These are phyloP conservation scores for Tylochromis polylepis DNA, from an alignment of 2,113 vertebrate genomes.

Conservation along the genomic window DNA sequence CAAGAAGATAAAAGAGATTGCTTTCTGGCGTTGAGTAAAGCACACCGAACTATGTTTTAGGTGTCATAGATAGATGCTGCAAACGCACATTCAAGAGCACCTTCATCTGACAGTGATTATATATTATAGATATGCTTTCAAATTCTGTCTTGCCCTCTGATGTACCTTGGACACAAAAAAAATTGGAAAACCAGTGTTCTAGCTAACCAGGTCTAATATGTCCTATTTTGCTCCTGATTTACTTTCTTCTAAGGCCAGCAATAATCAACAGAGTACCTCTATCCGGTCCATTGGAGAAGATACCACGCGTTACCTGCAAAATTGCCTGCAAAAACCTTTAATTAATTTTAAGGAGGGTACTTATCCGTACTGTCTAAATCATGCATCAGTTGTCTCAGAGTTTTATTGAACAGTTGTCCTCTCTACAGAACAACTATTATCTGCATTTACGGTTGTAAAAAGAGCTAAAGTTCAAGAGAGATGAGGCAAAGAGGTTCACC, in stretches of 20 bases:
- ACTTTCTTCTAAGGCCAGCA: neutral
- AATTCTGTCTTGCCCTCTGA: neutral
- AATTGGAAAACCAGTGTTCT: neutral
- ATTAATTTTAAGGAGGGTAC: neutral
- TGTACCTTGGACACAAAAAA: neutral
- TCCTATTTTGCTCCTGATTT: neutral
- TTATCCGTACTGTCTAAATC: neutral
- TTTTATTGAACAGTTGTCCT: neutral
- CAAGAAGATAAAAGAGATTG: neutral
- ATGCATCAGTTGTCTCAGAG: neutral
- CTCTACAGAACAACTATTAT: neutral
- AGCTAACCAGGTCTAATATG: neutral
- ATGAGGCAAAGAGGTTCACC: neutral
- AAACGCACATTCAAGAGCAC: neutral
- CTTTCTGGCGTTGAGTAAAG: neutral
- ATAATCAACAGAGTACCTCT: neutral
- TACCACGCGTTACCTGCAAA: neutral
- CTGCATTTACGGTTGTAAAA: neutral
- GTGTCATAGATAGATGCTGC: neutral
- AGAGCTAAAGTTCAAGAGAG: constrained; percentile 20
- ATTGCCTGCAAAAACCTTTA: neutral
- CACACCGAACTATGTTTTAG: neutral
- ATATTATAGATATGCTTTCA: neutral
- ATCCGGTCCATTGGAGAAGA: neutral
- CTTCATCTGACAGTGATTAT: neutral